Base-by-base conservation (phyloP, 2,888 invertebrate species). In the Disparrhopalites patrizii region DNA sequence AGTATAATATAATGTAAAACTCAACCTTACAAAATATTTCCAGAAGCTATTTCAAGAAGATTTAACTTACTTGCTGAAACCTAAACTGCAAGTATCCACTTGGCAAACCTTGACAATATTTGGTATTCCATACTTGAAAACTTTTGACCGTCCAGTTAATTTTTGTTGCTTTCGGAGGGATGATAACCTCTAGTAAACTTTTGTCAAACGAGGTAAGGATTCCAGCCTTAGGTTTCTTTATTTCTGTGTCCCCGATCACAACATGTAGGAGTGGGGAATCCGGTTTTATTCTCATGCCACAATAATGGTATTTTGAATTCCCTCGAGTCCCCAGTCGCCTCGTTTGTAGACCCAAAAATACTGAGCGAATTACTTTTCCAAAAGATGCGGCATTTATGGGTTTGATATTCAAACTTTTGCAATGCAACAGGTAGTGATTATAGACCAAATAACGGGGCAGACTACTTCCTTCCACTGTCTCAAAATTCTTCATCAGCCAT, bases 381-480 rank as follows among this genome's bases (percentile, higher is more conserved):
- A 99, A 99, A 36, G 96, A 97, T 8, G 99, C 99, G 40, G 98
- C 97, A 83, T 99, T 99, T 70, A 99, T 97, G 0, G 99, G 97
- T 79, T 98, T 98, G 73, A 99, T 83, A 79, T 93, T 94, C 79
- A 93, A 88, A 77, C 91, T 87, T 50, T 86, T 84, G 81, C 98
- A 99, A 81, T 99, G 98, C 25, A 93, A 87, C 76, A 96, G 85
- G 81, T 99, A 99, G 81, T 99, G 98, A 77, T 91, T 90, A 82
- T 99, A 99, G 36, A 99, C 58, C 27, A 84, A 84, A 71, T 83
- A 83, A 10, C 85, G 79, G 0, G 85, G 85, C 60, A 85, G 77
- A 68, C 83, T 83, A 5, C 84, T 83, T 7, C 84, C 84, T 71
- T 85, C 84, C 4, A 83, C 83, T 23, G 83, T 83, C 76, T 85